Evolutionary conservation across 2,113 vertebrate genomes (phyloP).

Genomic region (Brienomyrus longianalis): DNA sequence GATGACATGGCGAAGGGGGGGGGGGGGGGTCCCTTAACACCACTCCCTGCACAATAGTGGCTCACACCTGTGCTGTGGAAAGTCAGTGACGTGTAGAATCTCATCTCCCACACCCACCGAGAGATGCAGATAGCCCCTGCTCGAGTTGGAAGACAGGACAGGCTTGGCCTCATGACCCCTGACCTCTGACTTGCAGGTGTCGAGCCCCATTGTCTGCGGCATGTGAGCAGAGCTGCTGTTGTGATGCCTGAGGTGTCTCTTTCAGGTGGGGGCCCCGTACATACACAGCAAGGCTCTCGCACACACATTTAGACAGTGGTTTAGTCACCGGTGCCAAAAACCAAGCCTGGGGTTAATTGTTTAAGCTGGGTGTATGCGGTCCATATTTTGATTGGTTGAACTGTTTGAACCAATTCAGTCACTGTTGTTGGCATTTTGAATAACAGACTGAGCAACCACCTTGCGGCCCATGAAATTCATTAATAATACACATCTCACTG

Average conservation of each 20-base stretch:
- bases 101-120: conserved; percentile 47
- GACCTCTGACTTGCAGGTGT: conserved; percentile 86
- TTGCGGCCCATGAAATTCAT: neutral
- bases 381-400: conserved; percentile 1
- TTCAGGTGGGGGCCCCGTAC: conserved; percentile 36
- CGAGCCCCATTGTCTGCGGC: conserved; percentile 69
- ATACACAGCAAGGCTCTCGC: neutral
- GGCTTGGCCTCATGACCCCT: conserved; percentile 49
- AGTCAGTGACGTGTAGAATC: conserved; percentile 54
- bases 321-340: neutral
- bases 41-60: conserved; percentile 61
- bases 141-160: conserved; percentile 58
- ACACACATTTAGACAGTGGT: neutral
- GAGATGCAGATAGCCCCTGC: conserved; percentile 40
- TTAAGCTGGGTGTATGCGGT: too few species aligned
- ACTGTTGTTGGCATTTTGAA: neutral
- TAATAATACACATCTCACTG: neutral
- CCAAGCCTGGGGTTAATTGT: too few species aligned
- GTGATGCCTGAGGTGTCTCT: conserved; percentile 65
- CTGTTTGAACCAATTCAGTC: neutral
- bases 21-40: conserved; percentile 49
- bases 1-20: conserved; percentile 48
- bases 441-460: neutral
- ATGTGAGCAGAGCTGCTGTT: conserved; percentile 68
- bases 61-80: conserved; percentile 71